A percentile compares a stretch with the other conserved stretches of the same genome.
Conservation (phyloP, 2,888 invertebrate species). For the Aproaerema taeniolella region DNA sequence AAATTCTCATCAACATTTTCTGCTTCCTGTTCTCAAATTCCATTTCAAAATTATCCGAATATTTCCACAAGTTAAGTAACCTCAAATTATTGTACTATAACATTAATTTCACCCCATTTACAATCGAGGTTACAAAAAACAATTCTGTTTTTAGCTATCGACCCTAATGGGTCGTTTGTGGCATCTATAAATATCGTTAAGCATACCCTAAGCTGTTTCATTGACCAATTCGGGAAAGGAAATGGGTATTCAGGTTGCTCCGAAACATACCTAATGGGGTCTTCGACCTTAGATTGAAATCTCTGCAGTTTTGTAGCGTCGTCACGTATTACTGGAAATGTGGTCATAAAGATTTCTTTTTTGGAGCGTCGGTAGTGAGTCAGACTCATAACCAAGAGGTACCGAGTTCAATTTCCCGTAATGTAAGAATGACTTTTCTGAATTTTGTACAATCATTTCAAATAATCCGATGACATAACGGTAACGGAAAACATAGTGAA, state of each 20-base stretch:
- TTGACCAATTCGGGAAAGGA: constrained; percentile 6
- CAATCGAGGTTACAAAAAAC: too few species aligned
- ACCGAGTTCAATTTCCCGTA: not conserved
- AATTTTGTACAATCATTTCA: too few species aligned
- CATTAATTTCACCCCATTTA: too few species aligned
- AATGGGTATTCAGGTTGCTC: not conserved
- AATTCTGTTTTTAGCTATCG: too few species aligned
- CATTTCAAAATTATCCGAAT: too few species aligned
- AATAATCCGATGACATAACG: too few species aligned
- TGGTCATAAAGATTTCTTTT: not conserved
- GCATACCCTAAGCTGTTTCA: constrained; percentile 1
- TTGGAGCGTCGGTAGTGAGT: not conserved
- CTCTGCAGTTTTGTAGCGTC: not conserved
- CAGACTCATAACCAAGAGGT: not conserved
- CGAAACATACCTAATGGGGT: not conserved
- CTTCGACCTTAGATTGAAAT: constrained; percentile 2
- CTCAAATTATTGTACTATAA: too few species aligned
- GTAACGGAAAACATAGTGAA: too few species aligned
- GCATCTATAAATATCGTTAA: not conserved
- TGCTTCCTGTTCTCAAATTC: too few species aligned
- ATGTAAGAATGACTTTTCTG: too few species aligned
- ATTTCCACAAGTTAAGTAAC: too few species aligned
- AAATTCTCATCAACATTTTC: too few species aligned
- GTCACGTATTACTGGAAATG: not conserved
- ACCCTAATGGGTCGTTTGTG: constrained; percentile 2